Percentiles rank a stretch among this genome's conserved stretches.
These are phyloP conservation scores for Nemoura dubitans DNA, from an alignment of 2,888 invertebrate species.

Conservation along the genomic window DNA sequence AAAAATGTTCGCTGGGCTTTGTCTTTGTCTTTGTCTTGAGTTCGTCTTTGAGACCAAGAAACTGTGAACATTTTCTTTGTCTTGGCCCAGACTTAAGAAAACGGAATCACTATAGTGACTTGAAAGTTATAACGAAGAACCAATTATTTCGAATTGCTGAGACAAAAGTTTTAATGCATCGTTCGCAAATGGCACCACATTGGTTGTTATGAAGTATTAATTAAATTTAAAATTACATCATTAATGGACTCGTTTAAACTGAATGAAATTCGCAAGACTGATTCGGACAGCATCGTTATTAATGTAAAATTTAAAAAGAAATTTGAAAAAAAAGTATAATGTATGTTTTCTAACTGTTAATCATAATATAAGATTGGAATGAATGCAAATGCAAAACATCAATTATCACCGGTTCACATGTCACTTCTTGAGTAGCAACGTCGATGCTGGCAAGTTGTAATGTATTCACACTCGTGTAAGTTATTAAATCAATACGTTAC, in stretches of 20 bases:
- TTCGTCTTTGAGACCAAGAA: neutral
- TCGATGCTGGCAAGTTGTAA: neutral
- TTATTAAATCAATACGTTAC: slow-evolving; percentile 30
- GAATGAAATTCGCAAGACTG: neutral
- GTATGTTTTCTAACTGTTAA: neutral
- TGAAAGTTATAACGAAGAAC: neutral
- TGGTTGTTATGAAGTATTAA: neutral
- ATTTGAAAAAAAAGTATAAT: neutral
- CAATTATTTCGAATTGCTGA: neutral
- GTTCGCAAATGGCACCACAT: neutral
- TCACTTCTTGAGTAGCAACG: neutral
- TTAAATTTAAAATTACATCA: neutral
- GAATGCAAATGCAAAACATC: neutral
- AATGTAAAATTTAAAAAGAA: neutral
- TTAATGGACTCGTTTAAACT: neutral
- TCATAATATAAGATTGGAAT: neutral
- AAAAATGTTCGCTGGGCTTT: slow-evolving; percentile 1
- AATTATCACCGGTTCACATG: neutral
- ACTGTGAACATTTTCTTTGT: neutral
- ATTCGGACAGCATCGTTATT: neutral
- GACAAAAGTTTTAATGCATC: neutral
- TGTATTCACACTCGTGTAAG: slow-evolving; percentile 26
- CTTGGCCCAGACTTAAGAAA: neutral
- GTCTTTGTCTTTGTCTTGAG: neutral
- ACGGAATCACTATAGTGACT: neutral